These are phyloP conservation scores for Sarcoramphus papa DNA, from an alignment of 2,797 vertebrate genomes.

Conservation along the genomic window DNA sequence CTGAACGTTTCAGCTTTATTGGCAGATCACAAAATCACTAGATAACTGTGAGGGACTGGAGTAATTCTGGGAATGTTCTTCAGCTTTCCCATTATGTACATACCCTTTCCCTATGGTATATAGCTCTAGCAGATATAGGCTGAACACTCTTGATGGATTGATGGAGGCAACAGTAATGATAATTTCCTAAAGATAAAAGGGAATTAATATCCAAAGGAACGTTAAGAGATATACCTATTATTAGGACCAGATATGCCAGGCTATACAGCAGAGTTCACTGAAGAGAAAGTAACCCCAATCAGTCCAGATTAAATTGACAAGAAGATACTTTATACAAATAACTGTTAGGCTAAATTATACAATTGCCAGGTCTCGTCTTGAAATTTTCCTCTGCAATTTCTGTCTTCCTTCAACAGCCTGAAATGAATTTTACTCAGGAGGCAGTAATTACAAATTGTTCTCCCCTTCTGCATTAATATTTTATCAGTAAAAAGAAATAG, in stretches of 20 bases:
- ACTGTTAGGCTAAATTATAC: not conserved
- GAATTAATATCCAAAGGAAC: conserved; percentile 9
- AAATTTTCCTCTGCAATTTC: not conserved
- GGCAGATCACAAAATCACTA: not conserved
- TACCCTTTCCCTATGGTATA: not conserved
- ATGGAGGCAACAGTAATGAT: conserved; percentile 18
- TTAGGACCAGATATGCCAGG: not conserved
- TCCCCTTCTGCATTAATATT: not conserved
- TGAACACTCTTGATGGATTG: conserved; percentile 22
- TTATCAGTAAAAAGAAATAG: not conserved
- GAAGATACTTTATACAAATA: not conserved
- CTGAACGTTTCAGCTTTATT: not conserved
- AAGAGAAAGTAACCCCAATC: not conserved
- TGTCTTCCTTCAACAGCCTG: not conserved
- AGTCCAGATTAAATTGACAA: conserved; percentile 8
- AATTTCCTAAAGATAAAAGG: conserved; percentile 43
- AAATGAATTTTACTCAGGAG: not conserved
- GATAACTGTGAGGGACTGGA: not conserved
- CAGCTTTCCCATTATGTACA: not conserved
- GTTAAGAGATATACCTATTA: not conserved
- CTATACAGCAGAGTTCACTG: not conserved
- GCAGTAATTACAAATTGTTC: not conserved
- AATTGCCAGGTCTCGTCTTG: not conserved
- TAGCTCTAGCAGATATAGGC: not conserved
- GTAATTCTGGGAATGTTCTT: not conserved